Percentiles rank a stretch among this genome's conserved stretches.
These are phyloP conservation scores for Hippocampus kuda DNA, from an alignment of 2,797 vertebrate genomes.

Conservation along the genomic window DNA sequence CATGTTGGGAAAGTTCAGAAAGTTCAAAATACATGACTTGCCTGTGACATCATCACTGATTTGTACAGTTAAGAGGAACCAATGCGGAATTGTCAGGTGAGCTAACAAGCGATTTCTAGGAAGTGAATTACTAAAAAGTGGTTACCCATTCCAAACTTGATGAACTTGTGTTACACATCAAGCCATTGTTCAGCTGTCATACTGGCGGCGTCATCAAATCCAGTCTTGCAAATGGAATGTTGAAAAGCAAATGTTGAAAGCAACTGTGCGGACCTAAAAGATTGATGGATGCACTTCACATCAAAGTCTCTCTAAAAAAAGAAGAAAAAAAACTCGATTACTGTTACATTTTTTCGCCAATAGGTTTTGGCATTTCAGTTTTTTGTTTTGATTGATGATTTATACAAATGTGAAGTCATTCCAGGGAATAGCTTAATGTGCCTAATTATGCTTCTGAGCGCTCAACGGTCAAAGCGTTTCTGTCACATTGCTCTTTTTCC, in stretches of 20 bases:
- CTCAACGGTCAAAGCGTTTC: conserved; percentile 4
- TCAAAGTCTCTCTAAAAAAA: background rate
- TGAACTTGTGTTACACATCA: no score
- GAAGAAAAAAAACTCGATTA: background rate
- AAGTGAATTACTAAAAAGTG: no score
- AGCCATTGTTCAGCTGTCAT: no score
- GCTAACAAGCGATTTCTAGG: no score
- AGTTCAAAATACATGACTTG: no score
- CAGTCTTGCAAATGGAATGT: no score
- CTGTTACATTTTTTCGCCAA: background rate
- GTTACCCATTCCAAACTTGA: no score
- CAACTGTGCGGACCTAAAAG: background rate
- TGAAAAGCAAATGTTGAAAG: background rate
- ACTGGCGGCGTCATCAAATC: no score
- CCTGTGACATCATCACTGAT: no score
- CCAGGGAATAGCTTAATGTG: conserved; percentile 5
- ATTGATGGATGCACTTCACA: background rate
- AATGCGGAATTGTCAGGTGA: no score
- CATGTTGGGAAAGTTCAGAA: no score
- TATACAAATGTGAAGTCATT: conserved; percentile 15
- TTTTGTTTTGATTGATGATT: conserved; percentile 19
- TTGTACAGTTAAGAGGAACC: no score
- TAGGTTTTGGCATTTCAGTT: conserved; percentile 6
- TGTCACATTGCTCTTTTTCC: background rate
- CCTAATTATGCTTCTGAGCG: conserved; percentile 7